Conservation (phyloP, 1,140 invertebrate genomes). For the Hycleus cichorii region DNA sequence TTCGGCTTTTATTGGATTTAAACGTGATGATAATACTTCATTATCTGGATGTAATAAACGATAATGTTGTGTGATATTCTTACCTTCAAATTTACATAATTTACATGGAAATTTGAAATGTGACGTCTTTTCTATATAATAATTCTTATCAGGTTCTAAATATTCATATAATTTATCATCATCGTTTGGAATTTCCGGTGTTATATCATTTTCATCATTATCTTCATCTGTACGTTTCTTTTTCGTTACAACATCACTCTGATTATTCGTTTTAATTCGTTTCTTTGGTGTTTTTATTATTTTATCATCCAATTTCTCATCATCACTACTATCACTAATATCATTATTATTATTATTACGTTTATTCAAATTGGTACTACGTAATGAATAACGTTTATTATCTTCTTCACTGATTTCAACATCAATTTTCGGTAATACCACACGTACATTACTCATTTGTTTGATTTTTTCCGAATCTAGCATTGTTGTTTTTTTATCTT, state of each 20-base stretch:
- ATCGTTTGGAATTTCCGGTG: not conserved
- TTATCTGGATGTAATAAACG: conserved; percentile 51
- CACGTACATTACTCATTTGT: conserved; percentile 23
- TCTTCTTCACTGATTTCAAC: conserved; percentile 11
- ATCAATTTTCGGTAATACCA: conserved; percentile 27
- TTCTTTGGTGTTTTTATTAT: not conserved
- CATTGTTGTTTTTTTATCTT: conserved; percentile 1
- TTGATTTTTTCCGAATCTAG: conserved; percentile 1
- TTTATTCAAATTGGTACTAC: not conserved
- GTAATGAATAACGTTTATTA: conserved; percentile 13
- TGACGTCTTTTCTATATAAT: conserved; percentile 24
- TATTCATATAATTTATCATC: conserved; percentile 16
- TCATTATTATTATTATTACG: no score
- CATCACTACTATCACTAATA: no score
- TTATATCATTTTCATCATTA: conserved; percentile 5
- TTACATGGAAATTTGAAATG: conserved; percentile 45
- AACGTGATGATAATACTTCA: conserved; percentile 57
- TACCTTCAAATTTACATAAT: conserved; percentile 51
- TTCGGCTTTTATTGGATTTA: conserved; percentile 45
- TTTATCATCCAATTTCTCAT: no score
- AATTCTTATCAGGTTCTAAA: conserved; percentile 28
- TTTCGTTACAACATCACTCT: conserved; percentile 1
- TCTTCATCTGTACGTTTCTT: conserved; percentile 10
- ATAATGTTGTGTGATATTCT: conserved; percentile 59
- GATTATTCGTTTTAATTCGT: conserved; percentile 3